Evolutionary conservation across 2,888 invertebrate species (phyloP), one percentile per base, ranked within the genome.

Genomic region (Siphonodentalium dalli): DNA sequence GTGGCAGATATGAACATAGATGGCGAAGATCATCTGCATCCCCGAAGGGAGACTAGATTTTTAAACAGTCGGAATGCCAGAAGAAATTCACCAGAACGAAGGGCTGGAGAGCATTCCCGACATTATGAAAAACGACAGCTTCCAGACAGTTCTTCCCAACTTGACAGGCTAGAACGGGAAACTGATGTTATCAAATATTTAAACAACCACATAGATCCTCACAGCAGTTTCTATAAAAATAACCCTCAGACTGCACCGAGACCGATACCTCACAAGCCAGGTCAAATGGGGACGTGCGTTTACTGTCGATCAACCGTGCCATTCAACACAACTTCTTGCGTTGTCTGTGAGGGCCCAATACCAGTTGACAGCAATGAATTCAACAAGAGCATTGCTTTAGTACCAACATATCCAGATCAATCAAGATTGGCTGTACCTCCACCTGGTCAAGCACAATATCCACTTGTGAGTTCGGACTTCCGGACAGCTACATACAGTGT

Each of bases 161-260:
- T 73, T 15, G 54, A 78, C 63, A 63, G 79, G 37, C 65, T 80
- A 1, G 79, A 81, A 61, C 65, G 74, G 33, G 76, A 80, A 60
- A 74, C 78, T 26, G 79, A 80, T 56, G 77, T 77, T 54, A 68
- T 80, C 31, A 79, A 75, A 78, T 80, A 65, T n/a, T n/a, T n/a
- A n/a, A n/a, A n/a, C n/a, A n/a, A n/a, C n/a, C n/a, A n/a, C n/a
- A n/a, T n/a, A n/a, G n/a, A n/a, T n/a, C n/a, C n/a, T n/a, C n/a
- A n/a, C n/a, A n/a, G n/a, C n/a, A n/a, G n/a, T n/a, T n/a, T n/a
- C n/a, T n/a, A n/a, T n/a, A n/a, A n/a, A n/a, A n/a, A n/a, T n/a
- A n/a, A n/a, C n/a, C n/a, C n/a, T n/a, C n/a, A n/a, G n/a, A n/a
- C n/a, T n/a, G n/a, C n/a, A n/a, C n/a, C n/a, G n/a, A n/a, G n/a